Evolutionary conservation across 35 echinoderm and acorn worm species (phyloP), one percentile per base, ranked within the genome.

Genomic region (Apostichopus japonicus): DNA sequence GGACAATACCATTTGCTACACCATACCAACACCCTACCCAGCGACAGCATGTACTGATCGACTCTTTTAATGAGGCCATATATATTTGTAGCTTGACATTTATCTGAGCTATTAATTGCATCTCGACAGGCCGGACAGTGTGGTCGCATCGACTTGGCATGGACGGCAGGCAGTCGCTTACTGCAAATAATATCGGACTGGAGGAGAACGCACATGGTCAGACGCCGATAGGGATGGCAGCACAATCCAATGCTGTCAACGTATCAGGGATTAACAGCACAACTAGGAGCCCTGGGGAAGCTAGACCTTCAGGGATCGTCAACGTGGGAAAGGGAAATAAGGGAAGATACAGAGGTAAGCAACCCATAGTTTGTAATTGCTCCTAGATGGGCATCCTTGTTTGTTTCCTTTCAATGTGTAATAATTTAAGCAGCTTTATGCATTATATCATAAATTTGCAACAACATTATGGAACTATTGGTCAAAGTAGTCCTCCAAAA

Each of bases 241-340:
- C 71, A 10, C 76, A 77, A 58, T 78, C 72, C 6, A 79, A 79
- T 5, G 77, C 90, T 78, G 86, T 89, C 8, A 89, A 67, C 13
- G 90, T 91, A 67, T 77, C 90, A 25, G 90, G 90, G 17, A 91
- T 91, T 53, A 91, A 91, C 53, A 91, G 90, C 54, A 91, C 90
- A 79, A 91, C 90, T 19, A 56, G 77, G 90, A 91, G 90, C n/a
- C 90, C 90, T 17, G 90, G 90, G 53, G 90, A 91, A 79, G 90
- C 90, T 6, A 15, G 90, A 54, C 90, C 90, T 10, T 91, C 90
- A 19, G 90, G 90, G 77, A 78, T 91, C 25, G 77, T 77, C 9
- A 79, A 59, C 58, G 71, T 79, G 6, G 90, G 90, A 25, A 91
- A 91, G 77, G 90, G 90, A 24, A 91, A 91, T 53, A 91, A 91